Percentiles rank a stretch among this genome's conserved stretches.
These are phyloP conservation scores for Nanorana parkeri DNA, from an alignment of 2,113 vertebrate genomes.

Conservation along the genomic window DNA sequence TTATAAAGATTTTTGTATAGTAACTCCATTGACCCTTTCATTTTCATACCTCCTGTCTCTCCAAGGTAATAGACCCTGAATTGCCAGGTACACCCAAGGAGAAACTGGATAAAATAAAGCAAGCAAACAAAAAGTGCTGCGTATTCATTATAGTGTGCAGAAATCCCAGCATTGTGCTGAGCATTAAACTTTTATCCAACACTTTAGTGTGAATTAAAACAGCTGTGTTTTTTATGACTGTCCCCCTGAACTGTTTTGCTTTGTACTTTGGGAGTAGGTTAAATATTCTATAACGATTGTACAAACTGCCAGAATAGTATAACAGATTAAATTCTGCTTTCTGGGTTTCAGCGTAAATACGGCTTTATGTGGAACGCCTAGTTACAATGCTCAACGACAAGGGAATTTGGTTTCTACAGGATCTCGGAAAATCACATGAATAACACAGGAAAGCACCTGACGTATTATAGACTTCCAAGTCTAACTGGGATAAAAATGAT, in stretches of 20 bases:
- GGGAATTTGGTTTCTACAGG: slow-evolving; percentile 72
- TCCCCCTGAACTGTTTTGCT: slow-evolving; percentile 58
- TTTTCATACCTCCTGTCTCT: slow-evolving; percentile 14
- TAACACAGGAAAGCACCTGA: slow-evolving; percentile 79
- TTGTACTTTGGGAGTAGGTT: slow-evolving; percentile 57
- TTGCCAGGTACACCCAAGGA: slow-evolving; percentile 30
- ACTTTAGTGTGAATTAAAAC: slow-evolving; percentile 53
- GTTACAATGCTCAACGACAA: slow-evolving; percentile 64
- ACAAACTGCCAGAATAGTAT: slow-evolving; percentile 54
- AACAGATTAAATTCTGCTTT: slow-evolving; percentile 55
- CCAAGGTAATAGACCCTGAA: slow-evolving; percentile 6
- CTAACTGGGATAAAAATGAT: neutral
- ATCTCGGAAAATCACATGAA: slow-evolving; percentile 73
- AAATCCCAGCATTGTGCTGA: slow-evolving; percentile 28
- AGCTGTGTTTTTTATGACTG: slow-evolving; percentile 61
- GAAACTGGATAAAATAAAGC: slow-evolving; percentile 21
- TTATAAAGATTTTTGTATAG: slow-evolving; percentile 31
- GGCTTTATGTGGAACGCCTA: slow-evolving; percentile 68
- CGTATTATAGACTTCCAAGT: slow-evolving; percentile 67
- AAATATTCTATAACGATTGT: slow-evolving; percentile 58
- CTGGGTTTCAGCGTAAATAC: slow-evolving; percentile 60
- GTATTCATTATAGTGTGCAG: slow-evolving; percentile 6
- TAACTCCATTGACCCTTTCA: slow-evolving; percentile 19
- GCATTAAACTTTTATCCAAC: slow-evolving; percentile 30
- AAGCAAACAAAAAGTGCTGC: slow-evolving; percentile 26